These are phyloP conservation scores for Psilanteris sp. DNA, from an alignment of 1,140 invertebrate species.

Conservation along the genomic window DNA sequence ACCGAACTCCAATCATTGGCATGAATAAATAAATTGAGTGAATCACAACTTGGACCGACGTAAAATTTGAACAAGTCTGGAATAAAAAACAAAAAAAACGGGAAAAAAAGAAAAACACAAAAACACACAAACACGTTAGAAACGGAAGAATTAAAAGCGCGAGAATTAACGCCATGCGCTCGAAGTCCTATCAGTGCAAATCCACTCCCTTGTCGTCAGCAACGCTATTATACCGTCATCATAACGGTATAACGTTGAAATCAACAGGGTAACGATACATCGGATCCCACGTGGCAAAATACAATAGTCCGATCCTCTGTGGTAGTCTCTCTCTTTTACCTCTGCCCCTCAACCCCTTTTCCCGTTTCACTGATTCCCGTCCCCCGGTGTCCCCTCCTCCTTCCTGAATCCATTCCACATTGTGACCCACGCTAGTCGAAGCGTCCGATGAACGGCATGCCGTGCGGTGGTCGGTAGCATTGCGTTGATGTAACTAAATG, in stretches of 20 bases:
- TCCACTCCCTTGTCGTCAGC: conserved; percentile 69
- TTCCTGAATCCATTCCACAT: conserved; percentile 50
- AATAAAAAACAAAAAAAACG: too few species aligned
- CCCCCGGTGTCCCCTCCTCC: conserved; percentile 5
- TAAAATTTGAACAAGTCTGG: conserved; percentile 14
- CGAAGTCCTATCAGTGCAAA: conserved; percentile 70
- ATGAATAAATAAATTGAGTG: background rate
- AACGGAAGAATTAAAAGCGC: conserved; percentile 31
- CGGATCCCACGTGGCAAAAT: conserved; percentile 73
- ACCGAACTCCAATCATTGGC: background rate
- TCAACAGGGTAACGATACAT: conserved; percentile 78
- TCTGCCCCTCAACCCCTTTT: conserved; percentile 32
- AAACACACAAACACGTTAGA: conserved; percentile 2
- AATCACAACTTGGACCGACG: background rate
- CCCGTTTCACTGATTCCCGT: conserved; percentile 54
- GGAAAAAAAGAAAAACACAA: too few species aligned
- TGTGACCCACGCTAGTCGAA: conserved; percentile 58
- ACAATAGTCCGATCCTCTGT: conserved; percentile 69
- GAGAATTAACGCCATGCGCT: conserved; percentile 55
- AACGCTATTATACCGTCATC: conserved; percentile 79
- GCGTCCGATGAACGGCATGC: conserved; percentile 55
- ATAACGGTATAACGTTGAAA: conserved; percentile 78
- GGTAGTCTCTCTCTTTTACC: conserved; percentile 57
- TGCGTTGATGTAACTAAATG: conserved; percentile 81
- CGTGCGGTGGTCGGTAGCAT: conserved; percentile 68